These are phyloP conservation scores for Solea senegalensis DNA, from an alignment of 2,113 vertebrate species.

Conservation along the genomic window DNA sequence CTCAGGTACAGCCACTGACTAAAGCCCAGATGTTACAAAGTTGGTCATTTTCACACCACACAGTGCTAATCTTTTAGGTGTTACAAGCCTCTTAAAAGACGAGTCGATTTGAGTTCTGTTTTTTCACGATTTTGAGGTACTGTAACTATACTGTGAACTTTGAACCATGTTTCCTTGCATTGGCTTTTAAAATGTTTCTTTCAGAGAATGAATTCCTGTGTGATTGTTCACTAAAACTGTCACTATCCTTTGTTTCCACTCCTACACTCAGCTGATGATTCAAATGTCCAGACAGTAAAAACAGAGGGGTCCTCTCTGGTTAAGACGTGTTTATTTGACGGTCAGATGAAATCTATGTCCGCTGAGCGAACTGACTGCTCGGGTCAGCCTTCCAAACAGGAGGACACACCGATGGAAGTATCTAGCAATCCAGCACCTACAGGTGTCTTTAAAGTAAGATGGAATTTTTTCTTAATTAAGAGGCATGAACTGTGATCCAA, in stretches of 20 bases:
- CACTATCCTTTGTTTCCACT: slow-evolving; percentile 8
- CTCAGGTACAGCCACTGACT: slow-evolving; percentile 80
- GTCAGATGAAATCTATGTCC: slow-evolving; percentile 89
- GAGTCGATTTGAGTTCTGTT: too few species aligned
- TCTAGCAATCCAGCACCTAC: slow-evolving; percentile 85
- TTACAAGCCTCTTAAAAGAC: background rate
- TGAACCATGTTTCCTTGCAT: too few species aligned
- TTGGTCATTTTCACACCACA: background rate
- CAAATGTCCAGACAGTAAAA: slow-evolving; percentile 88
- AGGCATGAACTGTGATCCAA: background rate
- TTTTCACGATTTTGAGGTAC: too few species aligned
- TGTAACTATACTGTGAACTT: too few species aligned
- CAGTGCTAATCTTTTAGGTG: too few species aligned
- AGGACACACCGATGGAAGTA: slow-evolving; percentile 96
- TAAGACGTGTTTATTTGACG: slow-evolving; percentile 93
- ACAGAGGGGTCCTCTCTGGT: slow-evolving; percentile 89
- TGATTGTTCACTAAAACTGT: too few species aligned
- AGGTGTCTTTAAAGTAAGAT: slow-evolving; percentile 86
- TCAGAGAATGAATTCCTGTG: too few species aligned
- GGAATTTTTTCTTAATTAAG: background rate
- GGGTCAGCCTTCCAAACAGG: slow-evolving; percentile 87
- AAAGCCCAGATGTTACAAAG: background rate
- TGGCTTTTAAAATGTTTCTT: too few species aligned
- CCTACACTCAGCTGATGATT: slow-evolving; percentile 75
- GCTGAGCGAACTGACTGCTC: slow-evolving; percentile 84